Evolutionary conservation across 2,113 vertebrate genomes (phyloP), one percentile per base, ranked within the genome.

Genomic region (Triplophysa rosa): DNA sequence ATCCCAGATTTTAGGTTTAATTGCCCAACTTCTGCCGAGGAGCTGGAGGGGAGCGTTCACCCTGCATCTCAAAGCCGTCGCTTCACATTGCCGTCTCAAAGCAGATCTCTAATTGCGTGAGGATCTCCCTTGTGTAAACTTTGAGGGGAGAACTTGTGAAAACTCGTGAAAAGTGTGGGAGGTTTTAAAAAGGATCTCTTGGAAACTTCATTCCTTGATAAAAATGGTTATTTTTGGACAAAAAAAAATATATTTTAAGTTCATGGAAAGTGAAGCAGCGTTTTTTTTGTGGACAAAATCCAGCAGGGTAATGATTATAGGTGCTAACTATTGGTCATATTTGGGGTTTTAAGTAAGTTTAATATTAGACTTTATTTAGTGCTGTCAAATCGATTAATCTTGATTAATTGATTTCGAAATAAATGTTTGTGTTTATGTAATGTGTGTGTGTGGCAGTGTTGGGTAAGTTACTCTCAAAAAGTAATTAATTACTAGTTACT

Each of bases 1-100:
- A 69, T 77, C 83, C 83, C 79, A 84, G 58, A 19, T 78, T 40
- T 74, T 24, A 54, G 16, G 21, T 79, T 82, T 82, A 82, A 79
- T 82, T 79, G 77, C 76, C 61, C 40, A 29, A 19, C 40, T 33
- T 64, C 40, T 59, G 68, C 61, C 68, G 23, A 33, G 45, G 61
- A 59, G 26, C 37, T 66, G 26, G 37, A 64, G 66, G 49, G 47
- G 29, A 69, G 19, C 9, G 26, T 62, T 63, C 29, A 61, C 4
- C 24, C 45, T 2, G 40, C 23, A 82, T 37, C 80, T 37, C 26
- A 29, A 73, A 70, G 70, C 61, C 14, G 40, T 47, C 54, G 24
- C 42, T 71, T 26, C 64, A 52, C 47, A 33, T 62, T 73, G 76
- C 19, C 68, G 21, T 61, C 62, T 26, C 26, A 72, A 73, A 80